Evolutionary conservation across 2,888 invertebrate genomes (phyloP), one percentile per base, ranked within the genome.

Genomic region (Protonemura montana): DNA sequence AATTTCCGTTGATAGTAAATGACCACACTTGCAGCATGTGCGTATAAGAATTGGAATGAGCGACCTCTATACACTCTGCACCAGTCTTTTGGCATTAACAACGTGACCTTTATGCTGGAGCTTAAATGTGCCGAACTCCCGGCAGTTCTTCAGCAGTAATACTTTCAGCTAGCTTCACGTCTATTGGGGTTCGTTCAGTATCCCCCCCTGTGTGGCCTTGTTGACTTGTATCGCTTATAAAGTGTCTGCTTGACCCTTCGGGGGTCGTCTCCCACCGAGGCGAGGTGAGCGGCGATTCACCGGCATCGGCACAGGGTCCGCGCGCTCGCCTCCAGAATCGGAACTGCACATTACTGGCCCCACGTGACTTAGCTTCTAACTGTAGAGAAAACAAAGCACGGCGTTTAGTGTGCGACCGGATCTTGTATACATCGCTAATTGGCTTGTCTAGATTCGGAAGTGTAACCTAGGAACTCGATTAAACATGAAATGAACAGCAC

Each of bases 401-500:
- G 87, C 90, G 28, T 88, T 88, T 80, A 87, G 86, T 86, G 82
- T 80, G 89, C 88, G 76, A 91, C 87, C 87, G 89, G 90, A 80
- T 88, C 59, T 89, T 27, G 91, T 91, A 41, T 90, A 90, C 26
- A 93, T 92, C 59, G 89, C 92, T 93, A 82, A 82, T 82, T 82
- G 82, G 30, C 82, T 82, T 41, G 82, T 82, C 30, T 82, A 41
- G 82, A 82, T 82, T 82, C 82, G 41, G 41, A 82, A 82, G 30
- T 82, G 82, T 41, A 82, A 41, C 82, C 82, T 26, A 82, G 82
- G 26, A 82, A 82, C 82, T 82, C 82, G 82, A 82, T 82, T 82
- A 82, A 82, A 82, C 82, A 42, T 82, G 82, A 26, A 78, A 78
- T 28, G 78, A 82, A 35, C 82, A 82, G 21, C 82, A 82, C 82